A percentile compares a stretch with the other conserved stretches of the same genome.
Evolutionary conservation across 2,113 vertebrate genomes (phyloP).

Genomic region (Meleagris gallopavo): DNA sequence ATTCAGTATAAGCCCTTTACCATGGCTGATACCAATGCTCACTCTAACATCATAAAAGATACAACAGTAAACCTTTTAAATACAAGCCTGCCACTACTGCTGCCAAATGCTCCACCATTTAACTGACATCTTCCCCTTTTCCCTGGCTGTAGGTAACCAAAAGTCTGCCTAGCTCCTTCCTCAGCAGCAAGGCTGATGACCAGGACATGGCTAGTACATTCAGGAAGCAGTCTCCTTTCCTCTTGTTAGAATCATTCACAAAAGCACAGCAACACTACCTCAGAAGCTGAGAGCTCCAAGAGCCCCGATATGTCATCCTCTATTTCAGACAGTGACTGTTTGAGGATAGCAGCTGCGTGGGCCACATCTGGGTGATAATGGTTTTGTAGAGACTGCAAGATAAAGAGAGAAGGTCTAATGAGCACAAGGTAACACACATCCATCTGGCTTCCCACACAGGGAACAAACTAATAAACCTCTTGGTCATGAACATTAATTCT

Average conservation of each 20-base stretch:
- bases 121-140: background rate
- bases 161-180: background rate
- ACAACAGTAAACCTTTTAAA: background rate
- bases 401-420: background rate
- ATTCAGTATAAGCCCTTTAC: background rate
- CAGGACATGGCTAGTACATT: accelerated
- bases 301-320: constrained; percentile 86
- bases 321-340: constrained; percentile 75
- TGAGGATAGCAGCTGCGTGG: constrained; percentile 85
- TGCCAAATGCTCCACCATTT: background rate
- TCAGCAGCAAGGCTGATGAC: background rate
- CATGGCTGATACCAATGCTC: background rate
- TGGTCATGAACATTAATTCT: background rate
- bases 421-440: background rate
- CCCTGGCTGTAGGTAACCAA: background rate
- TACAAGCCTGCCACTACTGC: background rate
- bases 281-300: constrained; percentile 84
- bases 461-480: background rate
- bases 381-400: constrained; percentile 86
- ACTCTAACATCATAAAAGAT: background rate
- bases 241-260: background rate
- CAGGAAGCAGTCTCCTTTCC: background rate
- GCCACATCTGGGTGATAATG: constrained; percentile 94
- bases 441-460: background rate
- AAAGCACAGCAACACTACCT: constrained; percentile 74